phyloP scores from a whole-genome alignment of 2,888 invertebrate genomes.

The Onchidella celtica region DNA sequence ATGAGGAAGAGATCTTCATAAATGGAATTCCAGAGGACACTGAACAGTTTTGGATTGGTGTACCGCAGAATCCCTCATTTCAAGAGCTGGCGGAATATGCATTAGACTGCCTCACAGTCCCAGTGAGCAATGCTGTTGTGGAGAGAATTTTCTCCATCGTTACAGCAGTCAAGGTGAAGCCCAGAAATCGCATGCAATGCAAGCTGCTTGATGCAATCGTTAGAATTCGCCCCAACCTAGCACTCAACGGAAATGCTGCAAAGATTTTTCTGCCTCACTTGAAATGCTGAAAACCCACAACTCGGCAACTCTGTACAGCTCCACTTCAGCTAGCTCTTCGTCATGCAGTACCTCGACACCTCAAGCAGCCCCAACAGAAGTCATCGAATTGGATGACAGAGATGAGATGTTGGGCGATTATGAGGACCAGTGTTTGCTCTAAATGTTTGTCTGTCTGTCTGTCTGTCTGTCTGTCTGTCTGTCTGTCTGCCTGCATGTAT shows the following conservation, averaged over 20 bases:
- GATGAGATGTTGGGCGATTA: too few species aligned
- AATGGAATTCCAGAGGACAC: background rate
- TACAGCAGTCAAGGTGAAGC: background rate
- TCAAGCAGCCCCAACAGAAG: too few species aligned
- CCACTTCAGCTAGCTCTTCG: too few species aligned
- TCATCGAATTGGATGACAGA: too few species aligned
- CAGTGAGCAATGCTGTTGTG: background rate
- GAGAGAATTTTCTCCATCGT: constrained; percentile 1
- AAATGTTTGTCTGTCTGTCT: too few species aligned
- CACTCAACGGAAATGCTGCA: background rate
- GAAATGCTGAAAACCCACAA: too few species aligned
- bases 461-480: too few species aligned
- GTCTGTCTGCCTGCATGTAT: too few species aligned
- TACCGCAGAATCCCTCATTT: background rate
- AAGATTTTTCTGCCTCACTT: background rate
- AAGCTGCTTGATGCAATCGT: background rate
- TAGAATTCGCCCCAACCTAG: background rate
- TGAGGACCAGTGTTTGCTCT: too few species aligned
- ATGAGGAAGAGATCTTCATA: background rate
- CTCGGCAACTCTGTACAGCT: too few species aligned
- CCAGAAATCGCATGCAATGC: background rate
- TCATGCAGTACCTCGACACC: too few species aligned
- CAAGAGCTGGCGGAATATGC: background rate
- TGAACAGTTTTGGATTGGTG: background rate
- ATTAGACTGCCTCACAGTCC: background rate